Evolutionary conservation across 2,888 invertebrate genomes (phyloP), one percentile per base, ranked within the genome.

Genomic region (Standfussiana lucernea): DNA sequence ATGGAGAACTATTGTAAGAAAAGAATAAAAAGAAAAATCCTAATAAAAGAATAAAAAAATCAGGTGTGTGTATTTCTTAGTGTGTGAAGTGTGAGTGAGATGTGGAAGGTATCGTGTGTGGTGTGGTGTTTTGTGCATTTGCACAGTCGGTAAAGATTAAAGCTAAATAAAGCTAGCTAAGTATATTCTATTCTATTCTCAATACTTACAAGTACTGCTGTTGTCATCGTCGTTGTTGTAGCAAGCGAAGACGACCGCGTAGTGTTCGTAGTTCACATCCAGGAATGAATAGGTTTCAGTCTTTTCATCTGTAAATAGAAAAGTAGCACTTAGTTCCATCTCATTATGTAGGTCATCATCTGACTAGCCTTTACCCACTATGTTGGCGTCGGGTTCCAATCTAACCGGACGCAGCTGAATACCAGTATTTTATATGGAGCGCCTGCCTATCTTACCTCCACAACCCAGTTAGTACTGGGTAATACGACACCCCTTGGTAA

Each of bases 181-280:
- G 37, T 37, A 37, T 37, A 37, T 37, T 37, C 6, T 37, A 37
- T 1, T n/a, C n/a, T n/a, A n/a, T n/a, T n/a, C n/a, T n/a, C n/a
- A 37, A 53, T 82, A 95, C 96, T 95, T 86, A 96, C 96, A 96
- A 28, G 91, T 94, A 83, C 96, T 96, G 64, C 93, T 93, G 67
- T 93, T 93, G 3, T 93, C 95, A 79, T 93, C 94, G 0, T 91
- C 91, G 67, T 92, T 93, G 72, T 95, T 91, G 72, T 93, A 93
- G 65, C 96, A 96, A 0, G 95, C 93, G 67, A 96, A 95, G 47
- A 96, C 87, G 0, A 95, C 94, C 0, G 96, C 96, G n/a, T 95
- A 96, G 78, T 96, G 95, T 32, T 95, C 95, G 56, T 96, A 96
- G 81, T 95, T 93, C 59, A 96, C 94, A 47, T 95, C 95, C 83